Base-by-base conservation (phyloP, 2,113 vertebrate genomes). In the Stercorarius parasiticus region DNA sequence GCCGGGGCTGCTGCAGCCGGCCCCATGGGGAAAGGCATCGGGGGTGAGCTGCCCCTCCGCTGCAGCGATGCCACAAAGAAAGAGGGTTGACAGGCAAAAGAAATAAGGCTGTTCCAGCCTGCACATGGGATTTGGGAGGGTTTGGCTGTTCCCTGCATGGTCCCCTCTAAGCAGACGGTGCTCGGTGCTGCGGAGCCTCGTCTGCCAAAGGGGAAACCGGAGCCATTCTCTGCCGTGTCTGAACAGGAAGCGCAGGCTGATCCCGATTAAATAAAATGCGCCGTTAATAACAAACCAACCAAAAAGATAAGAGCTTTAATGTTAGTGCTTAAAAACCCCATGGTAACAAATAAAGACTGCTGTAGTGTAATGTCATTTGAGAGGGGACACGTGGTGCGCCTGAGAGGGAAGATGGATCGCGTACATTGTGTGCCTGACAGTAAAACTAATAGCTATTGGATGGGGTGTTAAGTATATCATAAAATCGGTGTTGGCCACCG, bases 391-490 rank as follows among this genome's bases (percentile, higher is more conserved):
- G 86, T 76, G 98, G 97, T 87, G 95, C 12, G 86, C 94, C 82
- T 50, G 86, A 56, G 91, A 40, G 66, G 96, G 59, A 97, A 98
- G 97, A 98, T 95, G 95, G 97, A 98, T 98, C 66, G 5, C 19
- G 25, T 42, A 59, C 95, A 90, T 72, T 93, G 94, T 84, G 95
- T 90, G 95, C 64, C 94, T 97, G 98, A 97, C 98, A 98, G 95
- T 87, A 93, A 93, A 97, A 97, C 83, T 95, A 97, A 97, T 96
- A 87, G 95, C 92, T 92, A 83, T 90, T 95, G 95, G 95, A 96
- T 95, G 96, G 96, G 97, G 93, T 95, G 69, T 83, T 96, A 88
- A 97, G 96, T 95, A 93, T 94, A 94, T 96, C 97, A 93, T 95
- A 97, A 96, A 95, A 97, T 95, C 97, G 59, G 96, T 65, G 96